phyloP scores from a whole-genome alignment of 2,113 vertebrate species.

The Myotis davidii region DNA sequence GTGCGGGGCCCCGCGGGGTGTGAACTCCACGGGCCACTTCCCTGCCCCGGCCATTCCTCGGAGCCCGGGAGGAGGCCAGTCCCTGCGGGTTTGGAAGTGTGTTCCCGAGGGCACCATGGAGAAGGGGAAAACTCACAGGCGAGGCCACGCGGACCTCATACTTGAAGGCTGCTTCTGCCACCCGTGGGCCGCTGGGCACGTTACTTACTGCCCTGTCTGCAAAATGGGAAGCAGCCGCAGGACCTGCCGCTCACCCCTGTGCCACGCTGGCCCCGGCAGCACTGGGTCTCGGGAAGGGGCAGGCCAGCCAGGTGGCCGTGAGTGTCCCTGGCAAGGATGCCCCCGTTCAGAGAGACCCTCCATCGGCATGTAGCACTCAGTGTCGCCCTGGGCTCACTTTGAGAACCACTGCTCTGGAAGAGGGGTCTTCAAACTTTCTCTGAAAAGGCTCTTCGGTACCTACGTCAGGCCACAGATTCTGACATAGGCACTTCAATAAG shows the following conservation, averaged over 20 bases:
- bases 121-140: not conserved
- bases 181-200: not conserved
- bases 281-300: not conserved
- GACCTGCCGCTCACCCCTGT: accelerated
- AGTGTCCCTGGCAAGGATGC: not conserved
- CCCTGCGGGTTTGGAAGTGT: not conserved
- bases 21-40: not conserved
- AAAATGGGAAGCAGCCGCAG: not conserved
- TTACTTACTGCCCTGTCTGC: not conserved
- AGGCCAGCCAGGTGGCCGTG: not conserved
- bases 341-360: not conserved
- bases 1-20: not conserved
- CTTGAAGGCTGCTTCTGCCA: not conserved
- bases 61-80: accelerated
- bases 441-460: not conserved
- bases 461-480: accelerated
- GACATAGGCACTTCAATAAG: no score
- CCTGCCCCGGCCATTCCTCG: not conserved
- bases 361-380: no score
- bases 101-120: not conserved
- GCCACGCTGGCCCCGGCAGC: accelerated
- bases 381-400: not conserved
- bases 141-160: not conserved
- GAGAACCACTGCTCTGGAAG: not conserved
- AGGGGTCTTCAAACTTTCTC: not conserved